Evolutionary conservation across 1,140 invertebrate genomes (phyloP).

Genomic region (Monochamus saltuarius): DNA sequence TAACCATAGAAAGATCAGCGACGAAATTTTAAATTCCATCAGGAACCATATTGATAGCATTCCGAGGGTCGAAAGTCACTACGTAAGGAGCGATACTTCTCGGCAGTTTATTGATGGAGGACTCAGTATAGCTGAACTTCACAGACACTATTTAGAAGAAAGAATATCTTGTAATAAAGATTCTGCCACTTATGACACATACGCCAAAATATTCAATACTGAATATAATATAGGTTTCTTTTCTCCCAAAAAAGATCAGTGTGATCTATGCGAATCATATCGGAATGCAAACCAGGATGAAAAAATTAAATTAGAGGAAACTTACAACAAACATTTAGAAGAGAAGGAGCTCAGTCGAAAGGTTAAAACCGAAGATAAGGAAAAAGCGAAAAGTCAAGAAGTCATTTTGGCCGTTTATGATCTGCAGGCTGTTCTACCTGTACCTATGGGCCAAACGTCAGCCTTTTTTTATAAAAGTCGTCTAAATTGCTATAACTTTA

Average conservation of each 20-base stretch:
- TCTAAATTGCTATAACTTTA: slow-evolving; percentile 38
- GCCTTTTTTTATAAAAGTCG: slow-evolving; percentile 47
- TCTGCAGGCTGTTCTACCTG: slow-evolving; percentile 40
- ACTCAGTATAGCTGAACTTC: slow-evolving; percentile 43
- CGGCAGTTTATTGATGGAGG: slow-evolving; percentile 45
- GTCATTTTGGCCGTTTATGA: slow-evolving; percentile 35
- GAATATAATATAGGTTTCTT: slow-evolving; percentile 49
- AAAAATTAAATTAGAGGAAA: not conserved
- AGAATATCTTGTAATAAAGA: slow-evolving; percentile 31
- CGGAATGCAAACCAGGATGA: not conserved
- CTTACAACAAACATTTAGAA: too few species aligned
- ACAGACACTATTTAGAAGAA: slow-evolving; percentile 38
- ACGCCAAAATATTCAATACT: slow-evolving; percentile 43
- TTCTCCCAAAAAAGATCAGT: slow-evolving; percentile 30
- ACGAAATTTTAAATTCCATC: slow-evolving; percentile 26
- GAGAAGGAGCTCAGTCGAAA: too few species aligned
- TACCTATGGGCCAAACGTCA: too few species aligned
- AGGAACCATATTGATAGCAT: slow-evolving; percentile 38
- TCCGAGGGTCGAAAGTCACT: slow-evolving; percentile 44
- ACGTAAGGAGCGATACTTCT: slow-evolving; percentile 30
- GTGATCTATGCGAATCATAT: slow-evolving; percentile 4
- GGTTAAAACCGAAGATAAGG: too few species aligned
- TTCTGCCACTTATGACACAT: slow-evolving; percentile 38
- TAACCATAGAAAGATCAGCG: slow-evolving; percentile 25
- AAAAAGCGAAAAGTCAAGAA: too few species aligned